Evolutionary conservation across 2,113 vertebrate species (phyloP).

Genomic region (Amblyornis subalaris): DNA sequence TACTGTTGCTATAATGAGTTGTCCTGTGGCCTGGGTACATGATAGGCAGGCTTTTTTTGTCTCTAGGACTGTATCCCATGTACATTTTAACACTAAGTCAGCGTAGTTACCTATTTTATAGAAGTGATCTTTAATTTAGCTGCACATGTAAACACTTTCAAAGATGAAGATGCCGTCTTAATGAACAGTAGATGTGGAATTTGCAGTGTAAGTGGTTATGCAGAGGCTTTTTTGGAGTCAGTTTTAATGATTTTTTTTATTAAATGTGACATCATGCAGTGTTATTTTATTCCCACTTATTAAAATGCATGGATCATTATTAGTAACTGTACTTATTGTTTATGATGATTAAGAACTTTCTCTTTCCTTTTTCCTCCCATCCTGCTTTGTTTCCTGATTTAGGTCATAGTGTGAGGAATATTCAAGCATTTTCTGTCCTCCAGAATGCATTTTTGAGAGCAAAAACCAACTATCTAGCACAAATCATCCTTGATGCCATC

Average conservation of each 20-base stretch:
- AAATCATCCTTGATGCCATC: slow-evolving; percentile 92
- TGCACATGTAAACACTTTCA: not conserved
- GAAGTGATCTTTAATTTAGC: not conserved
- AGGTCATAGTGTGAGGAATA: slow-evolving; percentile 93
- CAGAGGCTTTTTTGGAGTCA: not conserved
- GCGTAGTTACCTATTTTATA: not conserved
- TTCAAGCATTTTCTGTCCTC: slow-evolving; percentile 94
- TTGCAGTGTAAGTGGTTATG: not conserved
- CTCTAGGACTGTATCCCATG: accelerated
- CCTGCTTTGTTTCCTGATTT: slow-evolving; percentile 25
- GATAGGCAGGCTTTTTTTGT: not conserved
- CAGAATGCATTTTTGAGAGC: slow-evolving; percentile 95
- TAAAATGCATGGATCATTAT: not conserved
- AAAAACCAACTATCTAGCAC: slow-evolving; percentile 87
- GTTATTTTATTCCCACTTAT: not conserved
- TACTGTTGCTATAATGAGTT: not conserved
- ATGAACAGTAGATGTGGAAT: not conserved
- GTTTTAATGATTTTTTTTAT: not conserved
- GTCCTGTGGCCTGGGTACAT: not conserved
- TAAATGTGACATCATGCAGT: not conserved
- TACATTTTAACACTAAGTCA: not conserved
- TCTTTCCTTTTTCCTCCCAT: not conserved
- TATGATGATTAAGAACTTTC: not conserved
- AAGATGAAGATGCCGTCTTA: not conserved
- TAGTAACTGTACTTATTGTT: not conserved